These are phyloP conservation scores for Crocodylus rhombifer DNA, from an alignment of 2,797 vertebrate species.

Conservation along the genomic window DNA sequence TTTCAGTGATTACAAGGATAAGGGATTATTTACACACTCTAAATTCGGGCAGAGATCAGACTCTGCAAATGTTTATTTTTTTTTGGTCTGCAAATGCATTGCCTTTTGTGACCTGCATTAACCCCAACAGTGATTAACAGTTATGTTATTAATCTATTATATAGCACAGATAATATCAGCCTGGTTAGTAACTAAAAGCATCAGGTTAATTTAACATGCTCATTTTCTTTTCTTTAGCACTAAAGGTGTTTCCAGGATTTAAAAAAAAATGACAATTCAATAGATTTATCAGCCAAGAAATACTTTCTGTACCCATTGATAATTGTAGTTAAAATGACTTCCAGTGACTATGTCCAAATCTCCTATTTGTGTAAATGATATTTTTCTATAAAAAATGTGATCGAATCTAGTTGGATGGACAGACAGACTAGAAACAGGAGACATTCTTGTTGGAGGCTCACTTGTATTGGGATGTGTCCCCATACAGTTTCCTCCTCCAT, in stretches of 20 bases:
- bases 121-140: conserved; percentile 48
- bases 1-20: conserved; percentile 58
- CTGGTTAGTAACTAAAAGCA: background rate
- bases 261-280: background rate
- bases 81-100: conserved; percentile 55
- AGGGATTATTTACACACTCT: conserved; percentile 48
- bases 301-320: background rate
- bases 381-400: background rate
- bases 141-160: conserved; percentile 45
- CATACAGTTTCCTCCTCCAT: no score
- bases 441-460: no score
- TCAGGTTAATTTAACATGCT: background rate
- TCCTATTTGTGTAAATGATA: background rate
- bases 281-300: background rate
- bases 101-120: conserved; percentile 54
- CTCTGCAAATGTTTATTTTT: conserved; percentile 53
- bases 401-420: background rate
- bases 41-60: conserved; percentile 41
- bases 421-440: background rate
- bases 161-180: conserved; percentile 8
- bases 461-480: no score
- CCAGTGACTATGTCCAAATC: background rate
- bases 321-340: background rate
- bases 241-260: background rate
- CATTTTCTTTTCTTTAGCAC: background rate